Conservation (phyloP, 1,140 invertebrate genomes). For the Trichomalopsis sarcophagae region DNA sequence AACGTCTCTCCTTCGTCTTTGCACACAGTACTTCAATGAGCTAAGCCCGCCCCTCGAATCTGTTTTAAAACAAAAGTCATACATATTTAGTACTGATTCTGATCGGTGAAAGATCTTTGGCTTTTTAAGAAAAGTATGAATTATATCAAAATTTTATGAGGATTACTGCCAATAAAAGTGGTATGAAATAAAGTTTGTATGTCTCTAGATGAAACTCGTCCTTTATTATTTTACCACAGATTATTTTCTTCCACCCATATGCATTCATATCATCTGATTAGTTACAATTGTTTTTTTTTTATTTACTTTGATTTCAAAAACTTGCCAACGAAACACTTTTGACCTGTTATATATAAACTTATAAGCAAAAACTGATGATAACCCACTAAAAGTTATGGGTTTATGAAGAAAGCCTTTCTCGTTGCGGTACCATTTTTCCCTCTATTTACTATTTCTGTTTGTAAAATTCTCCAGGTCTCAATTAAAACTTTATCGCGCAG, state of each 20-base stretch:
- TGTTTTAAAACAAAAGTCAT: too few relatives aligned
- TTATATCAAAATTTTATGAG: background rate
- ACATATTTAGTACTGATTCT: too few relatives aligned
- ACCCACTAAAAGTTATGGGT: background rate
- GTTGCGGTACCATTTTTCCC: background rate
- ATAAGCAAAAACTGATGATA: background rate
- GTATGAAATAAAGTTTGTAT: background rate
- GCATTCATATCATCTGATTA: background rate
- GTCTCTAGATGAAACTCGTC: slow-evolving; percentile 31
- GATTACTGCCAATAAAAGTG: background rate
- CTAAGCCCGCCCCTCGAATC: too few relatives aligned
- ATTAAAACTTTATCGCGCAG: slow-evolving; percentile 24
- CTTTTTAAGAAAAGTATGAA: too few relatives aligned
- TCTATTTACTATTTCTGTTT: background rate
- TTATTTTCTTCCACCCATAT: slow-evolving; percentile 8
- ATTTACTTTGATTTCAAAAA: slow-evolving; percentile 31
- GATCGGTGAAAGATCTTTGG: too few relatives aligned
- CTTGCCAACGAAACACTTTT: slow-evolving; percentile 20
- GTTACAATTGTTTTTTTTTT: background rate
- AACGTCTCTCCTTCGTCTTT: too few relatives aligned
- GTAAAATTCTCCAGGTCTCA: slow-evolving; percentile 31
- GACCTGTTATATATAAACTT: background rate
- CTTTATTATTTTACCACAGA: slow-evolving; percentile 31
- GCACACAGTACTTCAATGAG: too few relatives aligned
- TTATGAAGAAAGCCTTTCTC: slow-evolving; percentile 11